Evolutionary conservation across 2,113 vertebrate species (phyloP).

Genomic region (Lutjanus erythropterus): DNA sequence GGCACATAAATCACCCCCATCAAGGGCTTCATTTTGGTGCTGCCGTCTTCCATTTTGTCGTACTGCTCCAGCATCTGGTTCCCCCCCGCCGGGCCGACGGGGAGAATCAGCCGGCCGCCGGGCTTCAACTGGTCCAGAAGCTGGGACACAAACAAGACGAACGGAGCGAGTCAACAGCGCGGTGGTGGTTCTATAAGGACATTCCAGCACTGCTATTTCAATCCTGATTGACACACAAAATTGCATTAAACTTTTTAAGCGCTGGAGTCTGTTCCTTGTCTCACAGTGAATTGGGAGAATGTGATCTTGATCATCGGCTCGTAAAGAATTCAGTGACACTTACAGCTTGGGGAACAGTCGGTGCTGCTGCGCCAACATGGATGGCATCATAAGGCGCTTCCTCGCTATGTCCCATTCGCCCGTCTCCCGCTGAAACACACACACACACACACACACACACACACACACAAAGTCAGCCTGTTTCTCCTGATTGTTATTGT

Average conservation of each 20-base stretch:
- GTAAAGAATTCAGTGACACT: slow-evolving; percentile 68
- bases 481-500: neutral
- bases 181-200: no score
- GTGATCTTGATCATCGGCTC: slow-evolving; percentile 4
- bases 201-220: neutral
- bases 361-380: slow-evolving; percentile 97
- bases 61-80: slow-evolving; percentile 99
- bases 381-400: slow-evolving; percentile 98
- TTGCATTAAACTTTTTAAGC: neutral
- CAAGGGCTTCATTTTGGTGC: slow-evolving; percentile 98
- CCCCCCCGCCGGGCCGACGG: slow-evolving; percentile 96
- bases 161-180: neutral
- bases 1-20: slow-evolving; percentile 99
- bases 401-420: slow-evolving; percentile 90
- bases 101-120: slow-evolving; percentile 96
- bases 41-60: slow-evolving; percentile 98
- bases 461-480: slow-evolving; percentile 48
- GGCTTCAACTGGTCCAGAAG: slow-evolving; percentile 99
- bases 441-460: slow-evolving; percentile 75
- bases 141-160: slow-evolving; percentile 77
- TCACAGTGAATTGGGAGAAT: neutral
- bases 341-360: slow-evolving; percentile 95
- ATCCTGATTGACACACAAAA: neutral
- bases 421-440: slow-evolving; percentile 94
- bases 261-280: neutral